These are phyloP conservation scores for Sphecodes monilicornis DNA, from an alignment of 2,888 invertebrate species.

Conservation along the genomic window DNA sequence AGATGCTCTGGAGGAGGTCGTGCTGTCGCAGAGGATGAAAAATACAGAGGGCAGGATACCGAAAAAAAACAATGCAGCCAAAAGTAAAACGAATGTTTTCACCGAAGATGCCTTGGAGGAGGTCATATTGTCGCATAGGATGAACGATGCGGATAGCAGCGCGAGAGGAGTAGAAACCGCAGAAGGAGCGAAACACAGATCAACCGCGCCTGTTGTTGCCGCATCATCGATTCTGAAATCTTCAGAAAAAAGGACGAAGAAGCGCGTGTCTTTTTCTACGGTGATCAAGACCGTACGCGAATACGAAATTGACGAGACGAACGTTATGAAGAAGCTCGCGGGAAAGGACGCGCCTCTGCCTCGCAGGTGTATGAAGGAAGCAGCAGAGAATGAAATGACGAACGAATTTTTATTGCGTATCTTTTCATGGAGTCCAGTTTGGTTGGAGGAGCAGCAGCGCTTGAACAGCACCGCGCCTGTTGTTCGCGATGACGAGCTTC, in stretches of 20 bases:
- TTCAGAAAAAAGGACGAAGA: constrained; percentile 22
- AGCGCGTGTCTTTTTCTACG: constrained; percentile 74
- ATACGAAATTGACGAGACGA: constrained; percentile 69
- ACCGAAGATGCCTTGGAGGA: neutral
- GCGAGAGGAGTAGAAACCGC: neutral
- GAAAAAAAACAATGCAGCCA: neutral
- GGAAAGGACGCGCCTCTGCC: constrained; percentile 77
- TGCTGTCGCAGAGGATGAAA: neutral
- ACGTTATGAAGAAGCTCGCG: constrained; percentile 69
- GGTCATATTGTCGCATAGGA: neutral
- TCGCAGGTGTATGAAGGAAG: constrained; percentile 45
- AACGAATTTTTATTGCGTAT: constrained; percentile 86
- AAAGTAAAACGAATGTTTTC: neutral
- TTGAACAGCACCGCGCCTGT: constrained; percentile 85
- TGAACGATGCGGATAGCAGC: neutral
- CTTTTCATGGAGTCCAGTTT: constrained; percentile 88
- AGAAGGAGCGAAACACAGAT: neutral
- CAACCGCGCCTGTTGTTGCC: neutral
- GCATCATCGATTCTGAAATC: constrained; percentile 22
- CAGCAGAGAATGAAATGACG: constrained; percentile 59
- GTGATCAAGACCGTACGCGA: constrained; percentile 48
- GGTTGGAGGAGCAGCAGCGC: constrained; percentile 87
- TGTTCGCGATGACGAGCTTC: constrained; percentile 85
- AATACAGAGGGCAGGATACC: neutral
- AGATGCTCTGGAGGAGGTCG: neutral